These are phyloP conservation scores for Moxostoma hubbsi DNA, from an alignment of 2,797 vertebrate species.

Conservation along the genomic window DNA sequence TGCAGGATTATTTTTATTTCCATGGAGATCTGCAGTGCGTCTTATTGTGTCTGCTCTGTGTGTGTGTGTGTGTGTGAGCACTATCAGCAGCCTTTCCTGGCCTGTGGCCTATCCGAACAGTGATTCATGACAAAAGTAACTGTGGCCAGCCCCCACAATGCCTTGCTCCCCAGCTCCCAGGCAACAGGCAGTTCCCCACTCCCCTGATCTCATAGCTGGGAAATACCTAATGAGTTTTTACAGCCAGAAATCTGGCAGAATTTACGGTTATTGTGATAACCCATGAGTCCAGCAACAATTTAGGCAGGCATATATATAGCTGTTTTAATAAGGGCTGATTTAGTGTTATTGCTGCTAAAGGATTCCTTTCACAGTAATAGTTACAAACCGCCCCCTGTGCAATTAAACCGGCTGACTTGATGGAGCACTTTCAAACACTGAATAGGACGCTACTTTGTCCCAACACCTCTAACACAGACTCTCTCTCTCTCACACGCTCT, in stretches of 20 bases:
- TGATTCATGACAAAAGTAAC: slow-evolving; percentile 65
- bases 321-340: slow-evolving; percentile 79
- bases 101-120: slow-evolving; percentile 54
- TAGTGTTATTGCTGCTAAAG: slow-evolving; percentile 67
- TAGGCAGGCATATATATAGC: slow-evolving; percentile 73
- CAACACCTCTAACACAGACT: slow-evolving; percentile 16
- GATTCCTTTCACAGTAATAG: slow-evolving; percentile 66
- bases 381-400: slow-evolving; percentile 58
- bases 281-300: slow-evolving; percentile 74
- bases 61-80: slow-evolving; percentile 38
- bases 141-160: slow-evolving; percentile 62
- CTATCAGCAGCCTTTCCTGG: slow-evolving; percentile 58
- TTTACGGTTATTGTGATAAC: slow-evolving; percentile 92
- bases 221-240: slow-evolving; percentile 76
- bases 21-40: slow-evolving; percentile 52
- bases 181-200: slow-evolving; percentile 63
- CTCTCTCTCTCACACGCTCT: slow-evolving; percentile 10
- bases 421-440: slow-evolving; percentile 61
- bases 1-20: slow-evolving; percentile 59
- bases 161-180: slow-evolving; percentile 59
- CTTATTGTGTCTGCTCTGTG: slow-evolving; percentile 51
- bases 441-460: slow-evolving; percentile 45
- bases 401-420: slow-evolving; percentile 67
- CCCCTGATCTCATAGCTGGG: slow-evolving; percentile 57
- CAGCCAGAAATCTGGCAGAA: slow-evolving; percentile 76